phyloP scores from a whole-genome alignment of 1,140 invertebrate genomes.

The Drosophila funebris region DNA sequence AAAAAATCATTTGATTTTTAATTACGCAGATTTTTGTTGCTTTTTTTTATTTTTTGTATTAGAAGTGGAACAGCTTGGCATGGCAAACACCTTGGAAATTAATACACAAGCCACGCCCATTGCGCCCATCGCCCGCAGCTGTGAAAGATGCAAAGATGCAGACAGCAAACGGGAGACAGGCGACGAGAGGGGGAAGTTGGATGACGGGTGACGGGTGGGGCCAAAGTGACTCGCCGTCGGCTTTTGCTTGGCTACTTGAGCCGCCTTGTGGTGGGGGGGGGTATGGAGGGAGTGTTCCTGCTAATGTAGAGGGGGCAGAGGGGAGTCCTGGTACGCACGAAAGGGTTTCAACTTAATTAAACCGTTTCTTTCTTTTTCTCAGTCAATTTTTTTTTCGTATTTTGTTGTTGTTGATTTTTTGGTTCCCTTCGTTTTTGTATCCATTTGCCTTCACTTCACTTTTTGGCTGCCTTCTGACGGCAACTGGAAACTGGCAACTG shows the following conservation, averaged over 20 bases:
- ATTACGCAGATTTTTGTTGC: conserved; percentile 76
- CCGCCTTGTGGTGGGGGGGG: conserved; percentile 42
- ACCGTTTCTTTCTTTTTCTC: conserved; percentile 62
- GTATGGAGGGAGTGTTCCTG: background rate
- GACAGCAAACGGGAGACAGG: background rate
- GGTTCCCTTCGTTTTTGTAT: conserved; percentile 38
- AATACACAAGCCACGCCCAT: conserved; percentile 48
- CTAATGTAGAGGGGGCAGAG: background rate
- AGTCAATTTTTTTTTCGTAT: conserved; percentile 19
- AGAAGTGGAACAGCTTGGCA: conserved; percentile 77
- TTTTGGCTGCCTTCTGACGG: conserved; percentile 46
- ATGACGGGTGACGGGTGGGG: conserved; percentile 2
- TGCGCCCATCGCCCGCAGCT: conserved; percentile 37
- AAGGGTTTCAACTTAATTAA: conserved; percentile 83
- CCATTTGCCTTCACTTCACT: conserved; percentile 16
- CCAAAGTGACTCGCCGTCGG: conserved; percentile 45
- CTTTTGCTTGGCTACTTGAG: conserved; percentile 54
- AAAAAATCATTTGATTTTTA: conserved; percentile 83
- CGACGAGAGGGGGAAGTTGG: background rate
- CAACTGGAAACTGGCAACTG: conserved; percentile 67
- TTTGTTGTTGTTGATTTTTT: conserved; percentile 4
- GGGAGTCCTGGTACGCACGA: conserved; percentile 63
- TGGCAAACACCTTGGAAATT: conserved; percentile 80
- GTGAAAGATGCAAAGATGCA: conserved; percentile 30
- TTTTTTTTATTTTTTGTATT: conserved; percentile 53